Base-by-base conservation (phyloP, 92 coral and sea anemone genomes). In the Porites evermanni region DNA sequence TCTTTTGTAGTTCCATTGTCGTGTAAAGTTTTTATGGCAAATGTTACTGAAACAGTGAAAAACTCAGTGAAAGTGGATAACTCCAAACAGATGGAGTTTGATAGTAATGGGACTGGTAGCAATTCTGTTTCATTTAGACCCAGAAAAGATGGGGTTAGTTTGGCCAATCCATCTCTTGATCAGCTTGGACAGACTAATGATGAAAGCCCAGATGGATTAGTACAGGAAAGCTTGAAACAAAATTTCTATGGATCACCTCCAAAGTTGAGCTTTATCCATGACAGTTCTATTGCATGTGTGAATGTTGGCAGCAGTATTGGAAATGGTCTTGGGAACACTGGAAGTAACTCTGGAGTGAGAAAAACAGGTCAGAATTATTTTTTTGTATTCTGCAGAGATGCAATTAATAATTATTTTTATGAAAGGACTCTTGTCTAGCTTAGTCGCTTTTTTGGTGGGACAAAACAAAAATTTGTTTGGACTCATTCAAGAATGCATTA, bases 201-300 rank as follows among this genome's bases (percentile, higher is more conserved):
- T 1, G 79, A 47, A 19, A 23, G 12, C 56, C 23, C 32, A 13
- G 68, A n/a, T 6, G 47, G 23, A 75, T 10, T 20, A 44, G 26
- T 32, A 52, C 67, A 19, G 16, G 52, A 9, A 59, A 47, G 20
- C 24, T 12, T 77, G 19, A 44, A 18, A 82, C n/a, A 24, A 64
- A 47, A 24, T 2, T 50, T 47, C 21, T n/a, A 8, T 54, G 77
- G 74, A 20, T 67, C 88, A 8, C 72, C 90, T 7, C 92, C 94
- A 12, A 89, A 89, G 88, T 83, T 95, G 23, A 95, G 94, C 89
- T 95, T 95, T 73, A 87, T 95, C 53, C 98, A 87, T 12, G 98
- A 95, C 64, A 93, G 93, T 70, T 83, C 96, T 23, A 93, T 95
- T 71, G 98, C 93, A 16, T 89, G 86, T 88, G 94, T 95, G 44